Percentiles rank a stretch among this genome's conserved stretches.
Evolutionary conservation across 2,888 invertebrate genomes (phyloP).

Genomic region (Chaitophorus viminalis): DNA sequence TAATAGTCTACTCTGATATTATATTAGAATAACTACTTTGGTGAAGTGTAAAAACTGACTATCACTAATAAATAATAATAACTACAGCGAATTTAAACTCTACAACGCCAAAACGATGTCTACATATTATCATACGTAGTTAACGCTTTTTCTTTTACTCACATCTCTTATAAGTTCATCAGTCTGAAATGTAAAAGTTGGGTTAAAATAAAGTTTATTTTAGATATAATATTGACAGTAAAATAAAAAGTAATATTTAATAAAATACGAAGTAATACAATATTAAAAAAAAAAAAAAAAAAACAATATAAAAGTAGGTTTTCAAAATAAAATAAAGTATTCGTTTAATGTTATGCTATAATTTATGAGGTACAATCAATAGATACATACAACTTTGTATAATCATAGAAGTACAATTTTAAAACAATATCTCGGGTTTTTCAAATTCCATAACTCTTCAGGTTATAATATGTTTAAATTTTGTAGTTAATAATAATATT

Average conservation of each 20-base stretch:
- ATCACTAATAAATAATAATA: conserved; percentile 11
- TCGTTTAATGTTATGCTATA: no score
- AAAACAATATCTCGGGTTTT: no score
- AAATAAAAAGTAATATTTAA: background rate
- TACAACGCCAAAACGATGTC: conserved; percentile 38
- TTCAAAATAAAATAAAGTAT: no score
- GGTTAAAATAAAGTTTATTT: conserved; percentile 28
- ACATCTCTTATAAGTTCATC: conserved; percentile 64
- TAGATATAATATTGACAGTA: background rate
- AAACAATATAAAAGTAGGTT: no score
- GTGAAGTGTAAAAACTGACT: conserved; percentile 20
- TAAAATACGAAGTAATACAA: background rate
- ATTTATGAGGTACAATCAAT: no score
- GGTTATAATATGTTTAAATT: background rate
- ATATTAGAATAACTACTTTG: conserved; percentile 47
- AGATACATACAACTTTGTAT: no score
- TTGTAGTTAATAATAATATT: background rate
- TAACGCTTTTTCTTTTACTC: conserved; percentile 62
- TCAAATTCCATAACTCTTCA: background rate
- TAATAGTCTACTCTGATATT: background rate
- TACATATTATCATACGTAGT: conserved; percentile 27
- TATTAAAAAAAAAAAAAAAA: no score
- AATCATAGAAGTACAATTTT: no score
- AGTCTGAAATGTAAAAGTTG: conserved; percentile 64
- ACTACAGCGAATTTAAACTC: conserved; percentile 16